These are phyloP conservation scores for Habrosyne pyritoides DNA, from an alignment of 2,888 invertebrate species.

Conservation along the genomic window DNA sequence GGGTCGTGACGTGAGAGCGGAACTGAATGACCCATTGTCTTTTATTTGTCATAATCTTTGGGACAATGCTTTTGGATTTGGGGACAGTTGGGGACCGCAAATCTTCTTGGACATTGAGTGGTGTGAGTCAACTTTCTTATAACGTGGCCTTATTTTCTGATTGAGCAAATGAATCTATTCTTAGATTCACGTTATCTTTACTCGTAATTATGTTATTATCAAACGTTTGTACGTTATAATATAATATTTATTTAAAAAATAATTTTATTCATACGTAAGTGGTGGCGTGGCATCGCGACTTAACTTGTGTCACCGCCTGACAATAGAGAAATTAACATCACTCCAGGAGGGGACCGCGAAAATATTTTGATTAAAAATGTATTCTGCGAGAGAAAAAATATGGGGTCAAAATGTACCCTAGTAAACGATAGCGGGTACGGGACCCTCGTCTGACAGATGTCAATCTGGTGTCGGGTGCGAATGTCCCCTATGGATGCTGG, in stretches of 20 bases:
- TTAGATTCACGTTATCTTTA: neutral
- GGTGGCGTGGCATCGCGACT: conserved; percentile 62
- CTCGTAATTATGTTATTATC: neutral
- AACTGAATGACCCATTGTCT: neutral
- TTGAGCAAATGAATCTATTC: neutral
- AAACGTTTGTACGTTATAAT: conserved; percentile 7
- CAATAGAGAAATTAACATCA: conserved; percentile 72
- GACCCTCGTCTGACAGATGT: conserved; percentile 71
- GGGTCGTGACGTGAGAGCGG: conserved; percentile 3
- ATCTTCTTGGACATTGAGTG: neutral
- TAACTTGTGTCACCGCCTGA: conserved; percentile 66
- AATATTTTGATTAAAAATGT: conserved; percentile 83
- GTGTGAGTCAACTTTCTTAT: neutral
- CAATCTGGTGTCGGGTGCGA: conserved; percentile 63
- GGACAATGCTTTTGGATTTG: neutral
- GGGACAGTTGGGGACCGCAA: neutral
- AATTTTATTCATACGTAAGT: conserved; percentile 51
- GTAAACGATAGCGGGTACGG: conserved; percentile 23
- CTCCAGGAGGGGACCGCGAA: conserved; percentile 52
- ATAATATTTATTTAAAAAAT: conserved; percentile 23
- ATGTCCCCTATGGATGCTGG: conserved; percentile 38
- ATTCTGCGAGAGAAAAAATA: conserved; percentile 63
- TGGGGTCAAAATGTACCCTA: conserved; percentile 54
- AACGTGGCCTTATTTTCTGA: neutral
- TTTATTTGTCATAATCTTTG: conserved; percentile 5